Base-by-base conservation (phyloP, 2,888 invertebrate genomes). In the Drosophila dives region DNA sequence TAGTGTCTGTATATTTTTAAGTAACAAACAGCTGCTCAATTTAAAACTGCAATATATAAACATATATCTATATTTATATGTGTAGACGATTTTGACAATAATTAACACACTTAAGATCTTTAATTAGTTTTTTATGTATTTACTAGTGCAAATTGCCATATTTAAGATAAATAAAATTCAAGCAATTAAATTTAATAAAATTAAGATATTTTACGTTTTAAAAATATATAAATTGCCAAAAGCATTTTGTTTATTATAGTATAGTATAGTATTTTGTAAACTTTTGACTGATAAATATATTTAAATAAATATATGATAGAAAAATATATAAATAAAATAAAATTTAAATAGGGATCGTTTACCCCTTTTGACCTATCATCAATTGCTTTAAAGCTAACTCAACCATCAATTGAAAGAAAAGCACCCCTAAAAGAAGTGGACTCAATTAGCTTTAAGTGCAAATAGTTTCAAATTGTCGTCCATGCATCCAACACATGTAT, bases 291-390 rank as follows among this genome's bases (percentile, higher is more conserved):
- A 45, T 8, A 15, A 7, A 42, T 11, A 23, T 23, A 45, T 45
- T 15, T 8, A 45, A 23, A 23, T 17, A 40, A 0, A 40, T 15
- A 15, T 15, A 17, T 38, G 29, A 15, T 17, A 17, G 1, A 38
- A 15, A 23, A 10, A 11, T 6, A 7, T 36, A 36, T 42, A 45
- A 3, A 1, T 3, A 45, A 8, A 8, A 4, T 8, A 23, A 23
- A 23, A 2, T 29, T 66, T 53, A 23, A 32, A 34, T 38, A 58
- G 23, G 36, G 68, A 59, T 64, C 68, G 23, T 60, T 74, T 58
- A 79, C 45, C 69, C 81, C 61, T n/a, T 23, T 53, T 86, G 71
- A 82, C 85, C 87, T 64, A 55, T 48, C 53, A 50, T 66, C 68
- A 87, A 87, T 82, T 83, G 68, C 17, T 48, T 26, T n/a, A 34